Percentiles rank a stretch among this genome's conserved stretches.
phyloP scores from a whole-genome alignment of 2,888 invertebrate genomes.

The Panzeria rudis region DNA sequence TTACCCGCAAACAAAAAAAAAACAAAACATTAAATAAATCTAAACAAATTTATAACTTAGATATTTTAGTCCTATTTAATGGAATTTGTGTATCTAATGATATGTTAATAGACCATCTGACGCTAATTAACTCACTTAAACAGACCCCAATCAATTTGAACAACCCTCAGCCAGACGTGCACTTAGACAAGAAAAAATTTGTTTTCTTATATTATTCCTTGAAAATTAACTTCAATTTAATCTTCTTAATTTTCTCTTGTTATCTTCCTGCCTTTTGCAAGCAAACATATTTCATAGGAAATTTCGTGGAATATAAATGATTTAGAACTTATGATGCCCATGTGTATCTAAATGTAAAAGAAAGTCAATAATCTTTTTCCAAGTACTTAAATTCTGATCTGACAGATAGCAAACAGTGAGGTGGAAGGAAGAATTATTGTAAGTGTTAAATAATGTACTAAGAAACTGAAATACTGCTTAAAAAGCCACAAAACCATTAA shows the following conservation, averaged over 20 bases:
- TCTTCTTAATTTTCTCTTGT: constrained; percentile 25
- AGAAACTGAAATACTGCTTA: background rate
- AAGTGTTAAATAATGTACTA: background rate
- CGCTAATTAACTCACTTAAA: constrained; percentile 52
- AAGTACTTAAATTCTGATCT: constrained; percentile 23
- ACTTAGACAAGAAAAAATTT: background rate
- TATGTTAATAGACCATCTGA: constrained; percentile 51
- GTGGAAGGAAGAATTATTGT: background rate
- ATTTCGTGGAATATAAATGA: constrained; percentile 44
- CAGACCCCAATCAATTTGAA: background rate
- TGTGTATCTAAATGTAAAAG: background rate
- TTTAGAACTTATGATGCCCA: constrained; percentile 48
- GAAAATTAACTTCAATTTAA: constrained; percentile 27
- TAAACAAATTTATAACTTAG: background rate
- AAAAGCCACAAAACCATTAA: background rate
- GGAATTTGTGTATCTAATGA: constrained; percentile 29
- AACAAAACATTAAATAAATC: background rate
- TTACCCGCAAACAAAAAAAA: too few relatives aligned
- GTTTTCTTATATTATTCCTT: background rate
- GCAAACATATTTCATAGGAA: background rate
- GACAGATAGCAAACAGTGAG: too few relatives aligned
- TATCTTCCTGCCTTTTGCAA: background rate
- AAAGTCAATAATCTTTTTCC: constrained; percentile 4
- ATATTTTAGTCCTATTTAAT: background rate
- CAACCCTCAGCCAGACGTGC: background rate